phyloP scores from a whole-genome alignment of 2,113 vertebrate species.

The Carlito syrichta region DNA sequence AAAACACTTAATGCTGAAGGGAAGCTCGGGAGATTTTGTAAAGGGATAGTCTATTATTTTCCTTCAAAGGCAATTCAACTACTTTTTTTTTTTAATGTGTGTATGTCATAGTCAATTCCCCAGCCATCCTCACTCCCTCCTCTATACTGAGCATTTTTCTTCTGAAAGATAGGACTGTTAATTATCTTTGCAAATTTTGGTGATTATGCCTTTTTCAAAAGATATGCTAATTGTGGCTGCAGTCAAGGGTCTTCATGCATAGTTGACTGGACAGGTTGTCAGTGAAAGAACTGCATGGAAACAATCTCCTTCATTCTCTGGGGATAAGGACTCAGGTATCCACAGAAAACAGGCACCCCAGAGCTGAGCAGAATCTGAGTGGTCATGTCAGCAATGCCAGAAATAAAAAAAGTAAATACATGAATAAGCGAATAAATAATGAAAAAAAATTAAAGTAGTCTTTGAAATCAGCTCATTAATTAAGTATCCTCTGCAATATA shows the following conservation, averaged over 20 bases:
- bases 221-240: background rate
- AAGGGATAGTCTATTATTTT: background rate
- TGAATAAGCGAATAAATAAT: no score
- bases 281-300: background rate
- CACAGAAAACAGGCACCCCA: accelerated
- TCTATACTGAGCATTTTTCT: background rate
- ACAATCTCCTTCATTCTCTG: accelerated
- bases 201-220: background rate
- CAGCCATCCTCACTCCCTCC: background rate
- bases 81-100: background rate
- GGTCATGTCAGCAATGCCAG: background rate
- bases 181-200: background rate
- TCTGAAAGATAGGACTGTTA: background rate
- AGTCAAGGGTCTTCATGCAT: background rate
- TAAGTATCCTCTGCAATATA: background rate
- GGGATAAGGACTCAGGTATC: background rate
- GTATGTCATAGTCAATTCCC: background rate
- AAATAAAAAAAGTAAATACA: background rate
- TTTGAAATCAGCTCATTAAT: background rate
- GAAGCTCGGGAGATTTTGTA: background rate
- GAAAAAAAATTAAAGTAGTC: no score
- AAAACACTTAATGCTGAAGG: background rate
- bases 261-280: background rate
- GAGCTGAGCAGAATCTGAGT: background rate
- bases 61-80: background rate